Percentiles rank a stretch among this genome's conserved stretches.
These are phyloP conservation scores for Phasia obesa DNA, from an alignment of 2,888 invertebrate species.

Conservation along the genomic window DNA sequence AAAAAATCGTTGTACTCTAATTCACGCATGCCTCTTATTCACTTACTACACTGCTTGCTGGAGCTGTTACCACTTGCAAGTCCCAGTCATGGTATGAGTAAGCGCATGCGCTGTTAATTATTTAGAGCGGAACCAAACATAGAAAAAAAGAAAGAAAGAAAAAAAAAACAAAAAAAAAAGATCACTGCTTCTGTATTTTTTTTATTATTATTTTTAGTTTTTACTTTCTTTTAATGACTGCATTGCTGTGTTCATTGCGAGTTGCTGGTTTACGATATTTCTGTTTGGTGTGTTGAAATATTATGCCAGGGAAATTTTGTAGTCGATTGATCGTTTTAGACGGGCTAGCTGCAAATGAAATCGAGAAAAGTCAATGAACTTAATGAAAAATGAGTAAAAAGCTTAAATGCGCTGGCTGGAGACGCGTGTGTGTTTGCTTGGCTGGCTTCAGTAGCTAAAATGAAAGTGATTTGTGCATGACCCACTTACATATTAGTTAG, in stretches of 20 bases:
- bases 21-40: slow-evolving; percentile 59
- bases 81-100: slow-evolving; percentile 14
- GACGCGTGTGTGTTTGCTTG: slow-evolving; percentile 41
- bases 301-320: slow-evolving; percentile 64
- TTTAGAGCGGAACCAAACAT: slow-evolving; percentile 64
- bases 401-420: background rate
- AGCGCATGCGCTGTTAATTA: slow-evolving; percentile 43
- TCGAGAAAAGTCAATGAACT: slow-evolving; percentile 58
- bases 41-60: background rate
- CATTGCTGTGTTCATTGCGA: slow-evolving; percentile 45
- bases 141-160: slow-evolving; percentile 35
- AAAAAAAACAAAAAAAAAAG: slow-evolving; percentile 5
- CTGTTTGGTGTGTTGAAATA: slow-evolving; percentile 58
- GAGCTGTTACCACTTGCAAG: slow-evolving; percentile 16
- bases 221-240: slow-evolving; percentile 68
- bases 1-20: slow-evolving; percentile 52
- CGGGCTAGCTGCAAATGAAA: slow-evolving; percentile 3
- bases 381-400: background rate
- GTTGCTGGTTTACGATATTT: slow-evolving; percentile 5
- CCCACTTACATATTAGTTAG: slow-evolving; percentile 46
- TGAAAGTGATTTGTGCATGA: slow-evolving; percentile 65
- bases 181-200: background rate
- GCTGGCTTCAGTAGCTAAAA: slow-evolving; percentile 54
- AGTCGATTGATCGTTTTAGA: slow-evolving; percentile 20
- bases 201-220: no score